These are phyloP conservation scores for Bombus sylvicola DNA, from an alignment of 1,140 invertebrate genomes.

Conservation along the genomic window DNA sequence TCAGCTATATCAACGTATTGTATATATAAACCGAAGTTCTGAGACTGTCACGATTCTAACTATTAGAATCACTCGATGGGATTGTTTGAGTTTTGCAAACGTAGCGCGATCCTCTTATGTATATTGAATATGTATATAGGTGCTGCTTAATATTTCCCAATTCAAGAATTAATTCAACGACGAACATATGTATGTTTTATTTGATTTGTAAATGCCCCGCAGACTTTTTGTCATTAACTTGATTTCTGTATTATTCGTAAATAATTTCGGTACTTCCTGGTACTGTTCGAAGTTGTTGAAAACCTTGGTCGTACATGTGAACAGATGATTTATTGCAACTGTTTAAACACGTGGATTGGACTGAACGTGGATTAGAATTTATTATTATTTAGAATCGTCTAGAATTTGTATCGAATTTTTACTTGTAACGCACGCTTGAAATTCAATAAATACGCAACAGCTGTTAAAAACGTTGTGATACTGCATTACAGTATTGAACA, in stretches of 20 bases:
- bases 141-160: too few relatives aligned
- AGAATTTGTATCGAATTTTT: neutral
- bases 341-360: neutral
- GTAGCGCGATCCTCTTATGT: too few relatives aligned
- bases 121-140: too few relatives aligned
- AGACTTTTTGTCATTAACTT: neutral
- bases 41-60: too few relatives aligned
- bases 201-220: fast-evolving
- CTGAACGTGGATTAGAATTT: too few relatives aligned
- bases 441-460: neutral
- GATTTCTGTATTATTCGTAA: too few relatives aligned
- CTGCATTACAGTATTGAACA: neutral
- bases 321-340: neutral
- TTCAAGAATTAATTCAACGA: neutral
- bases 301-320: neutral
- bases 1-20: too few relatives aligned
- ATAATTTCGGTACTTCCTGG: too few relatives aligned
- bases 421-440: neutral
- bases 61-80: too few relatives aligned
- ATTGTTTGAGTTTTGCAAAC: too few relatives aligned
- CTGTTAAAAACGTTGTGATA: neutral
- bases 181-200: neutral
- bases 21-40: too few relatives aligned
- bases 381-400: too few relatives aligned
- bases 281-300: neutral